phyloP scores from a whole-genome alignment of 2,113 vertebrate species.

The Chrysemys picta region DNA sequence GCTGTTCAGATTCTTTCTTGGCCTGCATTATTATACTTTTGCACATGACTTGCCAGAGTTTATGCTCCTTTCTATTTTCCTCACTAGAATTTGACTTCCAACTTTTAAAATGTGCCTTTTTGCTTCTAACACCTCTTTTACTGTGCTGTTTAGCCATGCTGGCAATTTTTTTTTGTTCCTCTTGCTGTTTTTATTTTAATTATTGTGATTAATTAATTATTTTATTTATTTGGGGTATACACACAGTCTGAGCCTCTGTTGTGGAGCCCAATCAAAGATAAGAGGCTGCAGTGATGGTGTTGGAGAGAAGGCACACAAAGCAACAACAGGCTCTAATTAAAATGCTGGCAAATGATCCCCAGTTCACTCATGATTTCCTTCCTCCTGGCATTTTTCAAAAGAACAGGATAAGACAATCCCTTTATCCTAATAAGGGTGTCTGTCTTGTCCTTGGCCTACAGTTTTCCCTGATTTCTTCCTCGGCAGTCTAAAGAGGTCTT shows the following conservation, averaged over 20 bases:
- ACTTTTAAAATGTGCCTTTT: no score
- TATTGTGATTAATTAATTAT: no score
- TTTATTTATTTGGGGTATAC: no score
- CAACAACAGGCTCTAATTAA: background rate
- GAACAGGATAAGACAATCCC: background rate
- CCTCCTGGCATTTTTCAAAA: background rate
- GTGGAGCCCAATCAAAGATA: background rate
- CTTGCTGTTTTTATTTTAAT: background rate
- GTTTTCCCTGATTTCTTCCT: constrained; percentile 13
- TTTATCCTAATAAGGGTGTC: background rate
- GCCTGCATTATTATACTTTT: no score
- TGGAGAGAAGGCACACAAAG: background rate
- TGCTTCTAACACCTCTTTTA: no score
- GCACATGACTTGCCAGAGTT: no score
- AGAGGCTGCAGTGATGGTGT: background rate
- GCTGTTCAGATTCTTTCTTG: no score
- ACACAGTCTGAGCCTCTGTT: no score
- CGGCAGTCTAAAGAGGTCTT: background rate
- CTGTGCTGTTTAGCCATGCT: no score
- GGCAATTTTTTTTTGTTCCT: background rate
- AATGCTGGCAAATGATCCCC: background rate
- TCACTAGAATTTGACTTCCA: no score
- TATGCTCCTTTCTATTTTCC: no score
- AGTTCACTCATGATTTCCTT: constrained; percentile 5
- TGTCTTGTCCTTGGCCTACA: background rate